phyloP scores from a whole-genome alignment of 2,888 invertebrate species.

The Orchesellides sinensis region DNA sequence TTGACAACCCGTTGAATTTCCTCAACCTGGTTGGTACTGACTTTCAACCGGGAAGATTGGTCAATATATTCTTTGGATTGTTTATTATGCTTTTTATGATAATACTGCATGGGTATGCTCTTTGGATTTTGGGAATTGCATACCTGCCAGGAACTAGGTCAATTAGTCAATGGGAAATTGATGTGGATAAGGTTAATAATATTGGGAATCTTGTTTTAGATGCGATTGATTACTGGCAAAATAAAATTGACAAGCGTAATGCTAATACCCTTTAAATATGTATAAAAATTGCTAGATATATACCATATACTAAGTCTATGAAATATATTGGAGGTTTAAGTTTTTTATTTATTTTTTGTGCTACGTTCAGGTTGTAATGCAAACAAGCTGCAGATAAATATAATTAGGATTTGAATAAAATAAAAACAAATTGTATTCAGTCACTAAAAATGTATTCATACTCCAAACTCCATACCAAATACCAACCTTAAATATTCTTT shows the following conservation, averaged over 20 bases:
- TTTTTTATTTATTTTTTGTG: too few species aligned
- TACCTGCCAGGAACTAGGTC: conserved; percentile 73
- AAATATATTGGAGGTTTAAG: too few species aligned
- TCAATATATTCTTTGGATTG: conserved; percentile 73
- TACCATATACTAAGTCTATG: too few species aligned
- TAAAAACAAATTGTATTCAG: too few species aligned
- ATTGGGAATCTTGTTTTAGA: conserved; percentile 49
- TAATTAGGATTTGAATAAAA: too few species aligned
- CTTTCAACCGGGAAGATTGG: conserved; percentile 74
- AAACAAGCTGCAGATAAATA: too few species aligned
- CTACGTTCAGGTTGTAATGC: too few species aligned
- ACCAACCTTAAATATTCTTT: too few species aligned
- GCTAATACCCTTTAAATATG: too few species aligned
- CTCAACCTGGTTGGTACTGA: conserved; percentile 73
- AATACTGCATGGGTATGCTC: conserved; percentile 72
- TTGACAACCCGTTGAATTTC: conserved; percentile 65
- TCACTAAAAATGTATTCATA: too few species aligned
- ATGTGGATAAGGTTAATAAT: conserved; percentile 46
- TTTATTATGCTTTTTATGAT: conserved; percentile 73
- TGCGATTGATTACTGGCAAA: conserved; percentile 70
- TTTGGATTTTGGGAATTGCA: conserved; percentile 74
- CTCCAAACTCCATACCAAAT: too few species aligned
- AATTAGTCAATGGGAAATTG: conserved; percentile 64
- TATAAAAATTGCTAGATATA: too few species aligned
- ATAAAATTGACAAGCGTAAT: conserved; percentile 28